phyloP scores from a whole-genome alignment of 2,797 vertebrate genomes.

The Anguilla pacifica region DNA sequence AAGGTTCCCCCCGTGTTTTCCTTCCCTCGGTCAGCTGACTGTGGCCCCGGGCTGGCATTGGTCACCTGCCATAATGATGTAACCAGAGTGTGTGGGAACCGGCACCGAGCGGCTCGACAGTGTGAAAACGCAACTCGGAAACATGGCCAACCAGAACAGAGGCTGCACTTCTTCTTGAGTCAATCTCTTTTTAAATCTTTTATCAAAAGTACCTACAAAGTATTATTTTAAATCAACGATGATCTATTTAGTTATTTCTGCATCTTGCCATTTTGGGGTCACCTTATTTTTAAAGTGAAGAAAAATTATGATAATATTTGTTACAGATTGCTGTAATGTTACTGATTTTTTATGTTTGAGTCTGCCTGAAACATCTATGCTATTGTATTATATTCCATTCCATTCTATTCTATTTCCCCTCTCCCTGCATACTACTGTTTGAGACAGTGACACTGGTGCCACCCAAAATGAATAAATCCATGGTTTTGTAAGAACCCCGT shows the following conservation, averaged over 20 bases:
- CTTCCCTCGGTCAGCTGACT: conserved; percentile 90
- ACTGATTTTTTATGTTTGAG: too few species aligned
- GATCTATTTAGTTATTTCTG: not conserved
- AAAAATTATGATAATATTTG: not conserved
- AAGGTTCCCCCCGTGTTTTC: conserved; percentile 87
- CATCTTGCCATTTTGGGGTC: not conserved
- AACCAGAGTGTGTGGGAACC: conserved; percentile 99
- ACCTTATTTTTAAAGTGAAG: not conserved
- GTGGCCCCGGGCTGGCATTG: conserved; percentile 76
- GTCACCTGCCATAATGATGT: conserved; percentile 93
- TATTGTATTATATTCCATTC: too few species aligned
- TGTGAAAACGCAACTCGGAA: conserved; percentile 82
- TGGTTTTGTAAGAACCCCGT: not conserved
- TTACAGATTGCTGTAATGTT: not conserved
- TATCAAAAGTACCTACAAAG: not conserved
- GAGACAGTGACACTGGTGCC: not conserved
- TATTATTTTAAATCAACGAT: not conserved
- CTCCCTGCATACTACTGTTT: not conserved
- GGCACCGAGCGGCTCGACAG: conserved; percentile 63
- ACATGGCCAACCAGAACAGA: not conserved
- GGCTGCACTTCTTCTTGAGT: not conserved
- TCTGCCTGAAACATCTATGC: too few species aligned
- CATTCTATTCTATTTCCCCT: not conserved
- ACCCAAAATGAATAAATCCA: not conserved
- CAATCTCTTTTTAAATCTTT: not conserved